These are phyloP conservation scores for Alaudala cheleensis DNA, from an alignment of 2,113 vertebrate species.

Conservation along the genomic window DNA sequence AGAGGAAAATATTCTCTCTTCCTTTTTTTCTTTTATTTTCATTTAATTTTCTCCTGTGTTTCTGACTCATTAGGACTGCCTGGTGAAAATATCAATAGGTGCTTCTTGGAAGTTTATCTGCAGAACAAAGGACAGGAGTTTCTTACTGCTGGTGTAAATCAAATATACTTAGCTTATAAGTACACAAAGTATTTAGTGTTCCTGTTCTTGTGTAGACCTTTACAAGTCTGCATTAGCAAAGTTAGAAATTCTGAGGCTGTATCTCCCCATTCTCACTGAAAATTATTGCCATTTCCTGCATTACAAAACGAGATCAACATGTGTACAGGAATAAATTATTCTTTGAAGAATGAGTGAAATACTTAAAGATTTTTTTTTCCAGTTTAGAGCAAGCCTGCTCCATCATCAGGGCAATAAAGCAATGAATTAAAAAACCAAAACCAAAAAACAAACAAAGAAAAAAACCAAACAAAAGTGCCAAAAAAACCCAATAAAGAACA, in stretches of 20 bases:
- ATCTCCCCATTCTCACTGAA: background rate
- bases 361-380: background rate
- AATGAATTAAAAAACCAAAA: background rate
- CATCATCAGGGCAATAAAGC: background rate
- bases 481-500: background rate
- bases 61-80: background rate
- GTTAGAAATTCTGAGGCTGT: background rate
- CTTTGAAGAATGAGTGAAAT: background rate
- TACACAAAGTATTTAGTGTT: background rate
- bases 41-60: background rate
- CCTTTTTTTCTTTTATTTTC: background rate
- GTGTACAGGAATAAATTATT: background rate
- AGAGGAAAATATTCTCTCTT: background rate
- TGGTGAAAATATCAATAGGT: background rate
- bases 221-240: background rate
- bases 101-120: background rate
- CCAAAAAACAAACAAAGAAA: background rate
- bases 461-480: no score
- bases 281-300: background rate
- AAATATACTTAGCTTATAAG: background rate
- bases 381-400: background rate
- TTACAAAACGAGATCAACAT: background rate
- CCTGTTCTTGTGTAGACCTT: background rate
- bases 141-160: background rate
- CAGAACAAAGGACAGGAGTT: background rate